A percentile compares a stretch with the other conserved stretches of the same genome.
These are phyloP conservation scores for Hartigia nigra DNA, from an alignment of 2,888 invertebrate genomes.

Conservation along the genomic window DNA sequence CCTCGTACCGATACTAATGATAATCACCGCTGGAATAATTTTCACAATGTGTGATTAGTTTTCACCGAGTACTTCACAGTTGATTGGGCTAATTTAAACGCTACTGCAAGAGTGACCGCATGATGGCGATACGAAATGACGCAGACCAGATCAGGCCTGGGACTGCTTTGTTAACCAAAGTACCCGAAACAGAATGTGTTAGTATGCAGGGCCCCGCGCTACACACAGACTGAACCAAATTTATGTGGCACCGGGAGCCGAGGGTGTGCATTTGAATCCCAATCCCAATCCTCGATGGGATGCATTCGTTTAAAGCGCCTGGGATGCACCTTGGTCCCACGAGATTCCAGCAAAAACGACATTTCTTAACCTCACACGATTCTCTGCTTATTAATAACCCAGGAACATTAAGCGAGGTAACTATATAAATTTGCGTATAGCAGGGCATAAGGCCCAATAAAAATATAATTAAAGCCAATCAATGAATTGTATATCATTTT, in stretches of 20 bases:
- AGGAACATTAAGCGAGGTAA: neutral
- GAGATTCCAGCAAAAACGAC: neutral
- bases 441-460: neutral
- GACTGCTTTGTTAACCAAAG: constrained; percentile 59
- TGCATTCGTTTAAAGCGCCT: constrained; percentile 13
- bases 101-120: constrained; percentile 12
- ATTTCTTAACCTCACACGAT: neutral
- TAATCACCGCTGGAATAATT: neutral
- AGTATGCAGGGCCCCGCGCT: constrained; percentile 48
- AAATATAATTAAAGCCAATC: neutral
- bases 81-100: constrained; percentile 13
- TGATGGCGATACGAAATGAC: constrained; percentile 10
- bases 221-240: constrained; percentile 56
- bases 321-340: neutral
- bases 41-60: neutral
- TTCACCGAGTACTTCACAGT: neutral
- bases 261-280: constrained; percentile 58
- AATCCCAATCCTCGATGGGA: constrained; percentile 36
- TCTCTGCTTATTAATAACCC: neutral
- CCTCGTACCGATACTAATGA: neutral
- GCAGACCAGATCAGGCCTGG: constrained; percentile 16
- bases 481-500: neutral
- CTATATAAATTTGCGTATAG: neutral
- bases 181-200: constrained; percentile 45
- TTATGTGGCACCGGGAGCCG: constrained; percentile 61